Evolutionary conservation across 2,113 vertebrate genomes (phyloP).

Genomic region (Corydoras maculifer): DNA sequence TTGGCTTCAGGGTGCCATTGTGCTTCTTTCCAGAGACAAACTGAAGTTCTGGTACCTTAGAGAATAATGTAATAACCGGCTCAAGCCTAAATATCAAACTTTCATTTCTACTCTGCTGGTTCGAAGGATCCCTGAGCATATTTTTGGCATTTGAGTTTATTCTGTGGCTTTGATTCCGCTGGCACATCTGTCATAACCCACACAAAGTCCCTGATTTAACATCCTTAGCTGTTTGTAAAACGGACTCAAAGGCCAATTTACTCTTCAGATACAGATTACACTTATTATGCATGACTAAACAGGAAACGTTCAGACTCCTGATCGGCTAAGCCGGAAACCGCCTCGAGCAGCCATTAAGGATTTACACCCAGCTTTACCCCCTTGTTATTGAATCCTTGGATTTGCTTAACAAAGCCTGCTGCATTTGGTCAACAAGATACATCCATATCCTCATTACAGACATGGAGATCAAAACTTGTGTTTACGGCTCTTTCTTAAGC

Average conservation of each 20-base stretch:
- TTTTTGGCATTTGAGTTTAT: no score
- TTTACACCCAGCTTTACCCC: constrained; percentile 6
- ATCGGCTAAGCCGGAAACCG: neutral
- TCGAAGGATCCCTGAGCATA: no score
- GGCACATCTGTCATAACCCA: no score
- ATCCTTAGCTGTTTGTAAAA: no score
- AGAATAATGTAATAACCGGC: no score
- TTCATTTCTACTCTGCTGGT: no score
- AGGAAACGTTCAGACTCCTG: neutral
- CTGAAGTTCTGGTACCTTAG: no score
- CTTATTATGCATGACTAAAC: neutral
- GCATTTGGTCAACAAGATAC: neutral
- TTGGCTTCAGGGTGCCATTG: no score
- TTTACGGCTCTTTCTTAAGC: constrained; percentile 18
- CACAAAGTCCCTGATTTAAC: no score
- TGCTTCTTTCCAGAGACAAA: no score
- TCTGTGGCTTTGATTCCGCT: no score
- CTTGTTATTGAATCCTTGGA: constrained; percentile 15
- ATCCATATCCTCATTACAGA: constrained; percentile 31
- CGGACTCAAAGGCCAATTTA: neutral
- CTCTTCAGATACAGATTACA: neutral
- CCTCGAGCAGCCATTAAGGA: neutral
- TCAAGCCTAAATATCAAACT: no score
- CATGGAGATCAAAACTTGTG: neutral
- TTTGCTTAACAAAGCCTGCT: constrained; percentile 11